These are phyloP conservation scores for Pseudoatta argentina DNA, from an alignment of 1,140 invertebrate genomes.

Conservation along the genomic window DNA sequence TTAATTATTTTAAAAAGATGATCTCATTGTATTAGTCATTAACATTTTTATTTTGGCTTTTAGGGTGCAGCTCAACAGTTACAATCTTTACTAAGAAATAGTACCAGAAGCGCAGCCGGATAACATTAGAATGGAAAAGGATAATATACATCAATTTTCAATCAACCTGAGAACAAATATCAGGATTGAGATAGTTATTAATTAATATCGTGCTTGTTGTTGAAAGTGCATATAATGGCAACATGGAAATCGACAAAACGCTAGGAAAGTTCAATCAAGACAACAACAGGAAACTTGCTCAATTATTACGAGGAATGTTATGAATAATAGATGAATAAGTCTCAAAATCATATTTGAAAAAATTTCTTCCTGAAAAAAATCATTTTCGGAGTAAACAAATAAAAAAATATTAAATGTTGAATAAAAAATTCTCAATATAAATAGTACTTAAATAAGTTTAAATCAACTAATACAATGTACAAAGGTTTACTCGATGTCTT, in stretches of 20 bases:
- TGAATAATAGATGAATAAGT: background rate
- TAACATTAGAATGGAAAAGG: slow-evolving; percentile 28
- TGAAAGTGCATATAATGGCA: slow-evolving; percentile 35
- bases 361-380: background rate
- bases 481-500: slow-evolving; percentile 5
- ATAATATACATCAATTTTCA: slow-evolving; percentile 1
- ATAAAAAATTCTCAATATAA: background rate
- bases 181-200: slow-evolving; percentile 22
- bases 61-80: slow-evolving; percentile 86
- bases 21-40: slow-evolving; percentile 18
- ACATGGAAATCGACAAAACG: slow-evolving; percentile 15
- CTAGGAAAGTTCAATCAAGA: slow-evolving; percentile 29
- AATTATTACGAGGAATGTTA: background rate
- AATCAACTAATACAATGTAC: background rate
- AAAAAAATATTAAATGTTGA: slow-evolving; percentile 10
- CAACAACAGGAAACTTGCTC: slow-evolving; percentile 14
- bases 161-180: slow-evolving; percentile 15
- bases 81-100: slow-evolving; percentile 84
- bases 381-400: slow-evolving; percentile 13
- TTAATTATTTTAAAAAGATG: slow-evolving; percentile 6
- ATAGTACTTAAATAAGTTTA: background rate
- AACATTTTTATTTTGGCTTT: slow-evolving; percentile 70
- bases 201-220: background rate
- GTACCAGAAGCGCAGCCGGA: slow-evolving; percentile 79
- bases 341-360: background rate